phyloP scores from a whole-genome alignment of 1,140 invertebrate species.

The Tenebrio molitor region DNA sequence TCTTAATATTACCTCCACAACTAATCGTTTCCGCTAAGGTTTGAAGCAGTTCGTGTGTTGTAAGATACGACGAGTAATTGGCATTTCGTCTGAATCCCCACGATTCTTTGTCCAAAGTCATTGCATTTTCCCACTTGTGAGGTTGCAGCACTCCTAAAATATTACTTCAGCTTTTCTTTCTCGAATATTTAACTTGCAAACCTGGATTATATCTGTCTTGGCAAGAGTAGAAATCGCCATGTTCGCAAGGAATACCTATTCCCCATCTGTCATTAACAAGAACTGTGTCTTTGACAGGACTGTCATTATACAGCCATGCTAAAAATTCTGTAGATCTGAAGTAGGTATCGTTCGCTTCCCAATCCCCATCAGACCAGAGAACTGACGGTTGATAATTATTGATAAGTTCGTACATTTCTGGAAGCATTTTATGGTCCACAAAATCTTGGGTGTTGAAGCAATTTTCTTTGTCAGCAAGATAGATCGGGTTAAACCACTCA shows the following conservation, averaged over 20 bases:
- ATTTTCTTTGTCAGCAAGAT: conserved; percentile 80
- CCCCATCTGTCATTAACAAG: conserved; percentile 93
- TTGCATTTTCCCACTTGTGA: conserved; percentile 94
- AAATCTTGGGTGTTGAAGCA: conserved; percentile 79
- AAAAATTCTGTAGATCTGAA: conserved; percentile 86
- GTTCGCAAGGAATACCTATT: conserved; percentile 79
- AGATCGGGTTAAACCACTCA: conserved; percentile 94
- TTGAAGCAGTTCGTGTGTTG: conserved; percentile 79
- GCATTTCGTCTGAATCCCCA: conserved; percentile 92
- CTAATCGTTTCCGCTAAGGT: conserved; percentile 86
- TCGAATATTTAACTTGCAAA: conserved; percentile 49
- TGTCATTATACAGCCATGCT: conserved; percentile 95
- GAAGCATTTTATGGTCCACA: conserved; percentile 77
- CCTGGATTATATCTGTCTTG: conserved; percentile 91
- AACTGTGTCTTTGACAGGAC: conserved; percentile 88
- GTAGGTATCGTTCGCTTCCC: conserved; percentile 86
- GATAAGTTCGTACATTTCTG: conserved; percentile 82
- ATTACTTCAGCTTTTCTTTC: not conserved
- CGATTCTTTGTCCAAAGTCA: conserved; percentile 91
- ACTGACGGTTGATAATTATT: conserved; percentile 88
- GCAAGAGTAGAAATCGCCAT: conserved; percentile 90
- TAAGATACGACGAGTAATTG: conserved; percentile 78
- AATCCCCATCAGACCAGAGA: conserved; percentile 95
- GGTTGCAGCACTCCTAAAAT: conserved; percentile 74
- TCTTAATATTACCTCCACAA: conserved; percentile 78